A percentile compares a stretch with the other conserved stretches of the same genome.
phyloP scores from a whole-genome alignment of 2,113 vertebrate genomes.

The Raja brachyura region DNA sequence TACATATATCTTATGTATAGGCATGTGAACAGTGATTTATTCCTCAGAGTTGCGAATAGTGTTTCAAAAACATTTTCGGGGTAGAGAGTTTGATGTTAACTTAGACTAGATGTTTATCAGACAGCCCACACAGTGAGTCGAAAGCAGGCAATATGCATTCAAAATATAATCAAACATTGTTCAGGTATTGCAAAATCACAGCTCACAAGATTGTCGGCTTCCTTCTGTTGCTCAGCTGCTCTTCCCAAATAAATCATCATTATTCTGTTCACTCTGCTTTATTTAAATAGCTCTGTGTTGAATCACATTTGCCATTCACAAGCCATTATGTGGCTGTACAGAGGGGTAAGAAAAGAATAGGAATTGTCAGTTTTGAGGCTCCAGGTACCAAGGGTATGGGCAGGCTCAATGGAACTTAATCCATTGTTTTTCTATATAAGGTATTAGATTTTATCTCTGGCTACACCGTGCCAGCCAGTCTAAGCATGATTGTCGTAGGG shows the following conservation, averaged over 20 bases:
- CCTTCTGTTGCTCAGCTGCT: neutral
- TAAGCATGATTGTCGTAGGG: neutral
- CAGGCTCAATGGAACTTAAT: neutral
- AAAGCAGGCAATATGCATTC: no score
- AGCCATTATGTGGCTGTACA: neutral
- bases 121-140: neutral
- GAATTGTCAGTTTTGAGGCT: neutral
- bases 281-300: neutral
- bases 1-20: neutral
- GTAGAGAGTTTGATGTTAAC: neutral
- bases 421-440: neutral
- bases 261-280: neutral
- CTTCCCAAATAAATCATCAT: neutral
- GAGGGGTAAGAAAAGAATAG: neutral
- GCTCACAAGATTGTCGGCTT: neutral
- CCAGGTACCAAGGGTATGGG: neutral
- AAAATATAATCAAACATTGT: neutral
- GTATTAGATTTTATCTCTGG: neutral
- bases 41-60: no score
- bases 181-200: neutral
- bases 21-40: neutral
- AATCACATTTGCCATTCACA: neutral
- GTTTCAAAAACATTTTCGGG: neutral
- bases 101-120: neutral
- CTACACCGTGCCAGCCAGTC: neutral